Evolutionary conservation across 2,797 vertebrate genomes (phyloP), one percentile per base, ranked within the genome.

Genomic region (Megalops cyprinoides): DNA sequence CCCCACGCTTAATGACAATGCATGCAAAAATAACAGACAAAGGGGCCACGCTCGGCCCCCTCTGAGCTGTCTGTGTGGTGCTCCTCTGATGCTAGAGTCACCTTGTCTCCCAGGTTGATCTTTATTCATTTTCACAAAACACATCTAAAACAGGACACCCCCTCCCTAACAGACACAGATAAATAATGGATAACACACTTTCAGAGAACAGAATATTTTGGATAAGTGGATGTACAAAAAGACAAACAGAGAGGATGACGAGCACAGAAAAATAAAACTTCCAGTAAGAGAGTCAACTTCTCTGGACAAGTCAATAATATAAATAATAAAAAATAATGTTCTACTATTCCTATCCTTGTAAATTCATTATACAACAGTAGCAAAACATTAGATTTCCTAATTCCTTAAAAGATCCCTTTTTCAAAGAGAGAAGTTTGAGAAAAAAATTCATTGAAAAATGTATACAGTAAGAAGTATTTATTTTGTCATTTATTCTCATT

Each of bases 11-110:
- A 77, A 85, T 65, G 39, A 78, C 55, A 55, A 86, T 85, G 84
- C 85, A 84, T 83, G 84, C 85, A 78, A 82, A 81, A 82, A 81
- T 73, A 65, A 80, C 76, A 78, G 79, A 74, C 46, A 5, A 84
- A 81, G 81, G 62, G 67, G 44, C 74, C 81, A 85, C 76, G 81
- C 74, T 87, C 42, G 85, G 74, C 67, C 42, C 3, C 25, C n/a
- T 69, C 56, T 48, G 44, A 75, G 79, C 76, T 85, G 86, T 81
- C 81, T 83, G 85, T 79, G 78, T n/a, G 18, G 37, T 84, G 78
- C 74, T 84, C 87, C 85, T 87, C 79, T 80, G 88, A 75, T 79
- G 83, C 78, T 37, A 37, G 53, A 73, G 80, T 79, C 80, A 77
- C 80, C 84, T 80, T 79, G 53, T 60, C 74, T 48, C n/a, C 20